phyloP scores from a whole-genome alignment of 2,888 invertebrate genomes.

The Drosophila niveifrons region DNA sequence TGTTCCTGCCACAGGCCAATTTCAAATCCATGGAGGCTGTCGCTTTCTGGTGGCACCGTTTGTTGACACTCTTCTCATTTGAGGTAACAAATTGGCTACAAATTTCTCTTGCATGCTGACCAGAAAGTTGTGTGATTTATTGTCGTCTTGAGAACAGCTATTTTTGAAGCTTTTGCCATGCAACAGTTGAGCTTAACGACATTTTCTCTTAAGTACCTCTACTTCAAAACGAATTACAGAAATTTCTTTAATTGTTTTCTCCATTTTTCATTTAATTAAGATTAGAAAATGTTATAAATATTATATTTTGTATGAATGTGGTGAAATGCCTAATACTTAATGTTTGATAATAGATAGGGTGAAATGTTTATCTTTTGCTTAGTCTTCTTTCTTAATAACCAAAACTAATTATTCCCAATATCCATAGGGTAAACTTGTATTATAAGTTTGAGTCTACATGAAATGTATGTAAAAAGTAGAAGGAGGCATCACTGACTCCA shows the following conservation, averaged over 20 bases:
- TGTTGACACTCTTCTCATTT: constrained; percentile 17
- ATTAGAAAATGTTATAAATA: no score
- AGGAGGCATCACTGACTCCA: no score
- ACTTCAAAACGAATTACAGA: background rate
- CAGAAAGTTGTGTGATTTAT: constrained; percentile 58
- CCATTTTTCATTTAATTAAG: background rate
- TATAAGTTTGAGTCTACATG: no score
- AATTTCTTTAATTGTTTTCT: constrained; percentile 10
- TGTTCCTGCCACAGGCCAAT: constrained; percentile 49
- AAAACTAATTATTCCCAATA: no score
- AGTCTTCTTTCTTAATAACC: no score
- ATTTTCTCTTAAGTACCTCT: background rate
- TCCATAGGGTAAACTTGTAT: no score
- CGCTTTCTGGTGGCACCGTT: background rate
- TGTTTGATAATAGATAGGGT: no score
- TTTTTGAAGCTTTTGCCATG: constrained; percentile 2
- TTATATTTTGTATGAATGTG: no score
- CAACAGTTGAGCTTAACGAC: constrained; percentile 26
- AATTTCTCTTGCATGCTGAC: constrained; percentile 35
- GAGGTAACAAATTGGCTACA: constrained; percentile 26
- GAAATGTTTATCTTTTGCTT: no score
- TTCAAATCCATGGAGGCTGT: background rate
- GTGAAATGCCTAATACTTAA: no score
- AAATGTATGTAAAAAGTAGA: no score
- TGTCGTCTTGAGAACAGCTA: background rate